A percentile compares a stretch with the other conserved stretches of the same genome.
These are phyloP conservation scores for Hypomesus transpacificus DNA, from an alignment of 2,113 vertebrate species.

Conservation along the genomic window DNA sequence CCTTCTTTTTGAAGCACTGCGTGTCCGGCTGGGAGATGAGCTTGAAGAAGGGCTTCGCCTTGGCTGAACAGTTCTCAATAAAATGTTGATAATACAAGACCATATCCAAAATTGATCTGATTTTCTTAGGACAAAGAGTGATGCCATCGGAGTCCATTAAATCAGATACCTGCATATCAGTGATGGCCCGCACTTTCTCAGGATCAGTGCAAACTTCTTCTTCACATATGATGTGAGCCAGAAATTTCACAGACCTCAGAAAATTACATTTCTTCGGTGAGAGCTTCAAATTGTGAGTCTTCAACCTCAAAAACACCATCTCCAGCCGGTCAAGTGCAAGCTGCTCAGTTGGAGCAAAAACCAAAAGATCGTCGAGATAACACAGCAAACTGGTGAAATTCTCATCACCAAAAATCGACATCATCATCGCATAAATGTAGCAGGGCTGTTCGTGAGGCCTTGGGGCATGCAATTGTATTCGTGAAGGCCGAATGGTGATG, in stretches of 20 bases:
- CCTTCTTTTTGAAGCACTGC: no score
- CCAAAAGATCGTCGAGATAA: background rate
- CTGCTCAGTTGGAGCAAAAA: conserved; percentile 35
- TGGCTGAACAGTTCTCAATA: conserved; percentile 17
- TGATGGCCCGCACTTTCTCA: background rate
- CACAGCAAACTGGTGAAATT: no score
- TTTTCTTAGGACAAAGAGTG: background rate
- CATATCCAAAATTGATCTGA: conserved; percentile 4
- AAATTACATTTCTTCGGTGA: conserved; percentile 34
- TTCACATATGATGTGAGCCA: conserved; percentile 29
- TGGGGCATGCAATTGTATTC: conserved; percentile 6
- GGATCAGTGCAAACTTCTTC: conserved; percentile 13
- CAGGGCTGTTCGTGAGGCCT: conserved; percentile 25
- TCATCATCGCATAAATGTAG: conserved; percentile 32
- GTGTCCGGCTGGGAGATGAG: background rate
- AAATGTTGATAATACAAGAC: conserved; percentile 26
- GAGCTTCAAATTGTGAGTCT: conserved; percentile 34
- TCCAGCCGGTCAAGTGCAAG: conserved; percentile 17
- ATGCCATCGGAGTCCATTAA: conserved; percentile 10
- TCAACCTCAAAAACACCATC: conserved; percentile 26
- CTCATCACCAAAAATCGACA: conserved; percentile 31
- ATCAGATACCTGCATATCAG: background rate
- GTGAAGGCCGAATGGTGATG: conserved; percentile 17
- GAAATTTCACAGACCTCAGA: conserved; percentile 30
- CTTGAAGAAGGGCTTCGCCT: conserved; percentile 7